Evolutionary conservation across 1,140 invertebrate species (phyloP), one percentile per base, ranked within the genome.

Genomic region (Microplitis demolitor): DNA sequence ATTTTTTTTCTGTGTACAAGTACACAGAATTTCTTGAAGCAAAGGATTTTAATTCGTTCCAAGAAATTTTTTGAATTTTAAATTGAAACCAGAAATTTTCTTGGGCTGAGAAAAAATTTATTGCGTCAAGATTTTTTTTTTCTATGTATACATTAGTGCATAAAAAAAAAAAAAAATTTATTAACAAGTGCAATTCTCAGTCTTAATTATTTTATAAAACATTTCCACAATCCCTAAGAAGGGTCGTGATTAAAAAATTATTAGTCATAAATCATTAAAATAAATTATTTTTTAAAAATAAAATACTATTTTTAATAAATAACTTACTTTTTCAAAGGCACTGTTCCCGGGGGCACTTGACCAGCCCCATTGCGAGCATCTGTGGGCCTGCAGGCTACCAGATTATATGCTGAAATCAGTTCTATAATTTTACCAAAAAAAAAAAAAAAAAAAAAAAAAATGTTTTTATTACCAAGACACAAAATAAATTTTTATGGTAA

Each of bases 241-340:
- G 58, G 64, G 71, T 61, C 34, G 34, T 35, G 34, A 35, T n/a
- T 54, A 63, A 63, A 35, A 39, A 63, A n/a, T 63, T 3, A 63
- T 13, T 63, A 63, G 34, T 63, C 3, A 35, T 39, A 39, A 63
- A 63, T 45, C 11, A 45, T 45, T 45, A 45, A 45, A 45, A 45
- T 11, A 5, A 45, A 45, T 45, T 45, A 45, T 45, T 11, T 24
- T 66, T 35, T 45, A 39, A 53, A 31, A 13, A 11, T 13, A 66
- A 71, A 13, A 3, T 56, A n/a, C 14, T 53, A 64, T 24, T 14
- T 71, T 9, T 14, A 61, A 63, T 68, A 69, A 74, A 73, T 84
- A 79, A 93, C 94, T 94, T 90, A 97, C 96, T 96, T 97, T 92
- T 97, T 97, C 91, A 96, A 95, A 94, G 96, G 95, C 93, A 97